Conservation (phyloP, 1,140 invertebrate genomes). For the Drosophila lacertosa region DNA sequence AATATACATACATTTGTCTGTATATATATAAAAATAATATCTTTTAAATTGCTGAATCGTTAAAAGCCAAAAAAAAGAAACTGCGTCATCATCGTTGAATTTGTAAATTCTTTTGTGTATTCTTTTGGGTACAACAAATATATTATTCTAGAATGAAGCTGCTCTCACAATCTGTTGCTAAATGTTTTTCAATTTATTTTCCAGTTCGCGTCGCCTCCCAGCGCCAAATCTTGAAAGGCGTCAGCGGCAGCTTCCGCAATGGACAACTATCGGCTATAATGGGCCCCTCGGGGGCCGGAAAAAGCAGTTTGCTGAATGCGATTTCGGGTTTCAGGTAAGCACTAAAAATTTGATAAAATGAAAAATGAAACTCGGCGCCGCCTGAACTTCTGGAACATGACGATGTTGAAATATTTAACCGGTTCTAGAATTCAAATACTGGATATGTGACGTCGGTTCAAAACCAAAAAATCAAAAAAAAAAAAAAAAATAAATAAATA, state of each 20-base stretch:
- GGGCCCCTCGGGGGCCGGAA: slow-evolving; percentile 93
- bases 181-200: slow-evolving; percentile 27
- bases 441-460: background rate
- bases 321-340: slow-evolving; percentile 89
- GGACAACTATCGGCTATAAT: slow-evolving; percentile 93
- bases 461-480: background rate
- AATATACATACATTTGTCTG: too few species aligned
- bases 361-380: slow-evolving; percentile 15
- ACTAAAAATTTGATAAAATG: slow-evolving; percentile 7
- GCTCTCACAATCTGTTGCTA: slow-evolving; percentile 1
- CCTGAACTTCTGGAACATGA: slow-evolving; percentile 11
- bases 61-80: slow-evolving; percentile 2
- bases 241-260: slow-evolving; percentile 89
- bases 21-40: too few species aligned
- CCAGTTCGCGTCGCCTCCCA: slow-evolving; percentile 71
- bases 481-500: background rate
- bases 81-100: slow-evolving; percentile 8
- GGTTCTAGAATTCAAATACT: slow-evolving; percentile 9
- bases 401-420: slow-evolving; percentile 1
- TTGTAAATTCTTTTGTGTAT: background rate
- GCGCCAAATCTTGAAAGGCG: slow-evolving; percentile 86
- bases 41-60: too few species aligned
- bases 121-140: background rate
- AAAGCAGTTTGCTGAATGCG: slow-evolving; percentile 90
- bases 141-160: background rate